Evolutionary conservation across 2,888 invertebrate genomes (phyloP).

Genomic region (Acleris literana): DNA sequence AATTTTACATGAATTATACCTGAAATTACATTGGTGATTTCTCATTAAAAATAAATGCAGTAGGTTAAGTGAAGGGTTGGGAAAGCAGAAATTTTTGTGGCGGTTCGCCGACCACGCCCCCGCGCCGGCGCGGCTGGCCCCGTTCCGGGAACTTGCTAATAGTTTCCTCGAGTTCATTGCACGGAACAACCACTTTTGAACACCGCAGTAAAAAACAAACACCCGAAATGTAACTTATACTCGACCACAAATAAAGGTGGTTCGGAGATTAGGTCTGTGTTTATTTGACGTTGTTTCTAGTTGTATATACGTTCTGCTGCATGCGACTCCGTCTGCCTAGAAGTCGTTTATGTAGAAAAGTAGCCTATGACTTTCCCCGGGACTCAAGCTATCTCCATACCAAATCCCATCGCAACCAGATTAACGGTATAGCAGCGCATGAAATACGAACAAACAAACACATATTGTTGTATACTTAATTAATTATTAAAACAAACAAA

Average conservation of each 20-base stretch:
- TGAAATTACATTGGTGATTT: constrained; percentile 5
- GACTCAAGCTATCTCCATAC: no score
- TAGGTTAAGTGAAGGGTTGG: constrained; percentile 24
- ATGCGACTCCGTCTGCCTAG: no score
- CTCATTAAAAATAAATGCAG: constrained; percentile 27
- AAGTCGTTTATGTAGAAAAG: no score
- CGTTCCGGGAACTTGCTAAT: constrained; percentile 34
- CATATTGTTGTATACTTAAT: no score
- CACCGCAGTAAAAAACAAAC: constrained; percentile 6
- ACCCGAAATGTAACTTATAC: not conserved
- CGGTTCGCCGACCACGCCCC: constrained; percentile 30
- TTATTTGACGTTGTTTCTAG: no score
- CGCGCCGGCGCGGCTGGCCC: constrained; percentile 31
- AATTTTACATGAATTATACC: constrained; percentile 4
- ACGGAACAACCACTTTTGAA: constrained; percentile 30
- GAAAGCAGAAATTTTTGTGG: constrained; percentile 32
- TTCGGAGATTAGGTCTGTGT: no score
- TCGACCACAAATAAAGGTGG: not conserved
- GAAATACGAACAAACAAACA: no score
- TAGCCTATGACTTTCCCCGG: no score
- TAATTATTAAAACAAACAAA: no score
- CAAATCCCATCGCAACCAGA: no score
- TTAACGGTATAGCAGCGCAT: no score
- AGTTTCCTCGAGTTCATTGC: constrained; percentile 38
- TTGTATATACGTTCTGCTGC: no score